These are phyloP conservation scores for Prionailurus bengalensis DNA, from an alignment of 2,113 vertebrate species.

Conservation along the genomic window DNA sequence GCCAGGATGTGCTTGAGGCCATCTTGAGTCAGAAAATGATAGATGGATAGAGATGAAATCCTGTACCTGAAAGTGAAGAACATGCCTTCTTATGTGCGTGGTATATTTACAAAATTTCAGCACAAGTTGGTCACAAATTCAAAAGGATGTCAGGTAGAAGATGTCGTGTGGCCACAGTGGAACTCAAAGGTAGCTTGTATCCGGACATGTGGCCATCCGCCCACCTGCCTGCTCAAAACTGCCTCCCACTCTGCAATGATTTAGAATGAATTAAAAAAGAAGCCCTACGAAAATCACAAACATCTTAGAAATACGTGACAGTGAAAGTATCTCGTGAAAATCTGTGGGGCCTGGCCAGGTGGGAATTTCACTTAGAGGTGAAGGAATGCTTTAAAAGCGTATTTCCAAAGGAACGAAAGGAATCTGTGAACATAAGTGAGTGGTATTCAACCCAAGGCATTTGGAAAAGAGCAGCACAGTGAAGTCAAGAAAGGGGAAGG, in stretches of 20 bases:
- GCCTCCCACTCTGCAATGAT: not conserved
- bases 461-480: not conserved
- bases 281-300: not conserved
- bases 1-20: not conserved
- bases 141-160: not conserved
- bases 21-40: not conserved
- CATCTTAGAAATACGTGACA: not conserved
- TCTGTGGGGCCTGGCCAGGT: not conserved
- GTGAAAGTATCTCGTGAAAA: not conserved
- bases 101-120: not conserved
- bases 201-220: not conserved
- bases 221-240: not conserved
- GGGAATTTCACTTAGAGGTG: not conserved
- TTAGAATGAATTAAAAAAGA: not conserved
- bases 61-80: not conserved
- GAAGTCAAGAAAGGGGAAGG: not conserved
- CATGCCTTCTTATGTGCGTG: accelerated
- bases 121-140: not conserved
- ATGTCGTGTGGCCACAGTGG: not conserved
- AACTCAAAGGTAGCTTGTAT: accelerated
- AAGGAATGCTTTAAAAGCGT: not conserved
- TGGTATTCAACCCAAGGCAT: not conserved
- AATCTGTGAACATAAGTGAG: not conserved
- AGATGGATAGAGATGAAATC: not conserved
- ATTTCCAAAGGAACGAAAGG: not conserved